phyloP scores from a whole-genome alignment of 2,797 vertebrate genomes.

The Chaenodraco wilsoni region DNA sequence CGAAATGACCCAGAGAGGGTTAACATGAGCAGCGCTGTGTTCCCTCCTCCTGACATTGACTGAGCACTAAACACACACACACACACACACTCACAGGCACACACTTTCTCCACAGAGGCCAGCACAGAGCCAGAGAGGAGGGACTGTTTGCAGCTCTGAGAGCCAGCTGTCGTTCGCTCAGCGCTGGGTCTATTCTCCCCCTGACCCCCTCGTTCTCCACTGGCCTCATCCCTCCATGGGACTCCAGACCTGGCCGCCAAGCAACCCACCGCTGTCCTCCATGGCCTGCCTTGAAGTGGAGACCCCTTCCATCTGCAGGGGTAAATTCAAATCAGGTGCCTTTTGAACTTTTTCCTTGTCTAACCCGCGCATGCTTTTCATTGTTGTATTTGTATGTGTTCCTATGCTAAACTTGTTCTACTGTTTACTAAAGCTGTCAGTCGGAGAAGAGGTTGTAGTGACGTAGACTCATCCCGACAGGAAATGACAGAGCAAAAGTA shows the following conservation, averaged over 20 bases:
- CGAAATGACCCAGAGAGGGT: conserved; percentile 73
- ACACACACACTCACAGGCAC: conserved; percentile 49
- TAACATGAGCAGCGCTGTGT: conserved; percentile 70
- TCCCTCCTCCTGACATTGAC: conserved; percentile 79
- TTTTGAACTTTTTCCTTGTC: conserved; percentile 8
- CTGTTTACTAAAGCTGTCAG: conserved; percentile 21
- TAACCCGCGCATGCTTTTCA: conserved; percentile 5
- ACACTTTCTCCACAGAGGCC: conserved; percentile 65
- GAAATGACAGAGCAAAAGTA: conserved; percentile 61
- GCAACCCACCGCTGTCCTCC: conserved; percentile 67
- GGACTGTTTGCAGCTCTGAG: conserved; percentile 57
- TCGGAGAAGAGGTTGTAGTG: conserved; percentile 18
- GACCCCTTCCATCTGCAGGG: conserved; percentile 81
- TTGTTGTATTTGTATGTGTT: background rate
- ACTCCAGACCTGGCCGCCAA: conserved; percentile 79
- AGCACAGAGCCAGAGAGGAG: conserved; percentile 69
- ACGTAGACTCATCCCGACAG: conserved; percentile 48
- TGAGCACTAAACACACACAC: conserved; percentile 35
- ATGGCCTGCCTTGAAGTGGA: conserved; percentile 86
- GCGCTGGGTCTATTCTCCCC: conserved; percentile 64
- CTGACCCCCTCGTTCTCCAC: conserved; percentile 53
- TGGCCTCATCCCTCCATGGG: conserved; percentile 79
- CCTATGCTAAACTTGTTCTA: conserved; percentile 6
- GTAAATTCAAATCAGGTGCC: conserved; percentile 70
- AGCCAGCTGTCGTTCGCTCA: conserved; percentile 62